Evolutionary conservation across 2,797 vertebrate species (phyloP).

Genomic region (Carapus acus): DNA sequence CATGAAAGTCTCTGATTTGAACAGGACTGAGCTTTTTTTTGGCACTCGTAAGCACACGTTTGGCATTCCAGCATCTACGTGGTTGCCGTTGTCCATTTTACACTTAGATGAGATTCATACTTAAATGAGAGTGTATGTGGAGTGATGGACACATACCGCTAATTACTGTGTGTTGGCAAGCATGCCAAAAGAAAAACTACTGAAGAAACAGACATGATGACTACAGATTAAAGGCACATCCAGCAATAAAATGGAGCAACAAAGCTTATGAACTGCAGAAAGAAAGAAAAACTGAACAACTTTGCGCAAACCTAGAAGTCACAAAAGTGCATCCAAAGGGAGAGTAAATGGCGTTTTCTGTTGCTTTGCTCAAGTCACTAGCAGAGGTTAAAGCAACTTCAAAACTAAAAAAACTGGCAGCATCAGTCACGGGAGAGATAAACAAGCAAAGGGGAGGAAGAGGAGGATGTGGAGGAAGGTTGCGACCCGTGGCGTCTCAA

Average conservation of each 20-base stretch:
- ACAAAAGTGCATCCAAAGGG: constrained; percentile 40
- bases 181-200: constrained; percentile 22
- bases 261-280: constrained; percentile 50
- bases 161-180: constrained; percentile 1
- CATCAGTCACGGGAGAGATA: constrained; percentile 24
- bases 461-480: constrained; percentile 9
- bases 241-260: constrained; percentile 40
- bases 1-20: too few relatives aligned
- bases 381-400: constrained; percentile 34
- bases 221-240: constrained; percentile 34
- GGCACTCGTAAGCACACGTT: too few relatives aligned
- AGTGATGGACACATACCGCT: too few relatives aligned
- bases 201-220: constrained; percentile 23
- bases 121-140: too few relatives aligned
- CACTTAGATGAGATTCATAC: too few relatives aligned
- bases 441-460: constrained; percentile 30
- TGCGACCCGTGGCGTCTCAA: constrained; percentile 24
- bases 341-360: constrained; percentile 39
- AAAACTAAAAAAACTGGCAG: constrained; percentile 22
- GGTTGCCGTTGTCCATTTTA: too few relatives aligned
- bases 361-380: constrained; percentile 29
- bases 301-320: constrained; percentile 37
- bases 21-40: too few relatives aligned
- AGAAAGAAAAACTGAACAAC: constrained; percentile 32
- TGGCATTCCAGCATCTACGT: too few relatives aligned